Conservation (phyloP, 1,140 invertebrate species). For the Micrasema minimum region DNA sequence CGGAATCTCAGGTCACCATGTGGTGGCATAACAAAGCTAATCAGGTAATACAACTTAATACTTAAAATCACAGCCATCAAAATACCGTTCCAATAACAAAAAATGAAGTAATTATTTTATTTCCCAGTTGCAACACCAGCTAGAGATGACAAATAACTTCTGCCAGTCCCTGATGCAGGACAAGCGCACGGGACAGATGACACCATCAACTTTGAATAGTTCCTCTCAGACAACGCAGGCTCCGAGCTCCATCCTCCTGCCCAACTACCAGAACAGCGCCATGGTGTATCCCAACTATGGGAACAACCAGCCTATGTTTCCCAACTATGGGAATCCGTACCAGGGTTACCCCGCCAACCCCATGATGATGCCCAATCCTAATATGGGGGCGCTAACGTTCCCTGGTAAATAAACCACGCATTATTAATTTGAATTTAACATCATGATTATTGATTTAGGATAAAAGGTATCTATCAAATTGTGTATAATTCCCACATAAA, state of each 20-base stretch:
- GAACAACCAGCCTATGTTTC: not conserved
- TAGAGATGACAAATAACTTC: slow-evolving; percentile 51
- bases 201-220: slow-evolving; percentile 21
- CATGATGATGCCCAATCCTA: slow-evolving; percentile 5
- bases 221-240: slow-evolving; percentile 26
- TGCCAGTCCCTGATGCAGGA: slow-evolving; percentile 50
- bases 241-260: slow-evolving; percentile 23
- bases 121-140: slow-evolving; percentile 51
- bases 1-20: slow-evolving; percentile 50
- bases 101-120: slow-evolving; percentile 1
- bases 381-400: slow-evolving; percentile 3
- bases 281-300: not conserved
- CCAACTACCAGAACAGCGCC: slow-evolving; percentile 32
- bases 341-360: slow-evolving; percentile 13
- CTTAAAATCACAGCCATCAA: too few species aligned
- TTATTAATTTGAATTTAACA: too few species aligned
- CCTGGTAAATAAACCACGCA: too few species aligned
- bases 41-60: slow-evolving; percentile 39
- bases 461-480: too few species aligned
- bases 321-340: slow-evolving; percentile 17
- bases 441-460: too few species aligned
- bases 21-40: slow-evolving; percentile 53
- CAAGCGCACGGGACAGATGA: slow-evolving; percentile 18
- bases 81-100: not conserved
- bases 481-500: too few species aligned